Percentiles rank a stretch among this genome's conserved stretches.
Conservation (phyloP, 1,140 invertebrate species). For the Diprion similis region DNA sequence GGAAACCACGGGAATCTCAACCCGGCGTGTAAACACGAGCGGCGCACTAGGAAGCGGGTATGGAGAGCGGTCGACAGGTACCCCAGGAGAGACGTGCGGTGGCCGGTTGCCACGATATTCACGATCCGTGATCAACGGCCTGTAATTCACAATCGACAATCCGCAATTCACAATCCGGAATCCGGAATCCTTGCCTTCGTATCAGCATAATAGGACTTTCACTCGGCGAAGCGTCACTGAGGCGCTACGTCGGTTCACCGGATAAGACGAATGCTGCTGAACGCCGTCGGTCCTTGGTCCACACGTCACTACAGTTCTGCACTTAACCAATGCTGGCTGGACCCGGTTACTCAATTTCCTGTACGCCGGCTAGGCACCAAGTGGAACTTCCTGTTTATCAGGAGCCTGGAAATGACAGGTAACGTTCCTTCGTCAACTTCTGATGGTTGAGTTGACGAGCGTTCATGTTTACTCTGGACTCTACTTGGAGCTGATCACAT, state of each 20-base stretch:
- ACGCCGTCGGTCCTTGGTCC: not conserved
- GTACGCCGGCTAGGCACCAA: not conserved
- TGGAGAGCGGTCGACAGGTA: not conserved
- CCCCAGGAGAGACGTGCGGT: not conserved
- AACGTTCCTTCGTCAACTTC: not conserved
- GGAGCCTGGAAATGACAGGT: not conserved
- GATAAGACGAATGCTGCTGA: not conserved
- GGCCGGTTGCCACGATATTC: not conserved
- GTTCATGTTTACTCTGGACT: too few species aligned
- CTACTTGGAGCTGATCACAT: too few species aligned
- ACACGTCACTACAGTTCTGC: not conserved
- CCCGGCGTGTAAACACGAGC: conserved; percentile 6
- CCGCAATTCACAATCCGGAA: not conserved
- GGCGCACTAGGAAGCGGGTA: conserved; percentile 3
- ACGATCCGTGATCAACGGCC: not conserved
- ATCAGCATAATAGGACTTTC: not conserved
- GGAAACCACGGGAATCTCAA: not conserved
- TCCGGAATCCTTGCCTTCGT: not conserved
- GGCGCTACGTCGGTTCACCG: not conserved
- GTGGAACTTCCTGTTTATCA: not conserved
- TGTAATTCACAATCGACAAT: not conserved
- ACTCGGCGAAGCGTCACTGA: not conserved
- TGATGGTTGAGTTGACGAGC: not conserved
- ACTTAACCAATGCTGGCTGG: not conserved
- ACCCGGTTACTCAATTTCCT: not conserved